Percentiles rank a stretch among this genome's conserved stretches.
Conservation (phyloP, 2,888 invertebrate species). For the Aphodius granarius region DNA sequence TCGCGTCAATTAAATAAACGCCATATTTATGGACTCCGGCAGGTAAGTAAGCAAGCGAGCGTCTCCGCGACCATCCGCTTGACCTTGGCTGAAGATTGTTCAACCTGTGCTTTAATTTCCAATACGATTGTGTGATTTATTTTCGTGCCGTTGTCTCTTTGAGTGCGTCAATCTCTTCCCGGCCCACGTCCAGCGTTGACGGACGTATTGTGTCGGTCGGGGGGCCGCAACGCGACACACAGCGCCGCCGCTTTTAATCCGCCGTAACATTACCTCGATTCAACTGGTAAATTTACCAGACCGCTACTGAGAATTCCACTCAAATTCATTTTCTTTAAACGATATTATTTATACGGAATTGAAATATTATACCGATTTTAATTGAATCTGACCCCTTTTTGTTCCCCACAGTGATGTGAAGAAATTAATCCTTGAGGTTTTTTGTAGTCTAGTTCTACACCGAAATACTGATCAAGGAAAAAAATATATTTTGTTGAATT, state of each 20-base stretch:
- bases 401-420: not conserved
- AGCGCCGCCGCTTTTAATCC: conserved; percentile 10
- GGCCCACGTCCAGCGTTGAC: not conserved
- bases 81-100: conserved; percentile 4
- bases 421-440: not conserved
- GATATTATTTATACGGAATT: conserved; percentile 18
- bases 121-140: conserved; percentile 17
- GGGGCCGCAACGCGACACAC: not conserved
- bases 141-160: conserved; percentile 4
- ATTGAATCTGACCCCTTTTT: conserved; percentile 1
- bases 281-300: conserved; percentile 23
- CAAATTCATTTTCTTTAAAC: conserved; percentile 18
- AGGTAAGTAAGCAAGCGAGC: not conserved
- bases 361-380: conserved; percentile 16
- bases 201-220: not conserved
- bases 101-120: conserved; percentile 18
- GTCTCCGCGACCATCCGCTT: not conserved
- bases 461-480: not conserved
- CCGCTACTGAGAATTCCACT: not conserved
- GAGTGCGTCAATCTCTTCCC: conserved; percentile 5
- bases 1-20: conserved; percentile 12
- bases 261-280: conserved; percentile 25
- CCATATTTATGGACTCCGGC: conserved; percentile 7
- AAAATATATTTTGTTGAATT: not conserved
- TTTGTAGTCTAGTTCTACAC: not conserved